These are phyloP conservation scores for Hippoglossus hippoglossus DNA, from an alignment of 2,797 vertebrate species.

Conservation along the genomic window DNA sequence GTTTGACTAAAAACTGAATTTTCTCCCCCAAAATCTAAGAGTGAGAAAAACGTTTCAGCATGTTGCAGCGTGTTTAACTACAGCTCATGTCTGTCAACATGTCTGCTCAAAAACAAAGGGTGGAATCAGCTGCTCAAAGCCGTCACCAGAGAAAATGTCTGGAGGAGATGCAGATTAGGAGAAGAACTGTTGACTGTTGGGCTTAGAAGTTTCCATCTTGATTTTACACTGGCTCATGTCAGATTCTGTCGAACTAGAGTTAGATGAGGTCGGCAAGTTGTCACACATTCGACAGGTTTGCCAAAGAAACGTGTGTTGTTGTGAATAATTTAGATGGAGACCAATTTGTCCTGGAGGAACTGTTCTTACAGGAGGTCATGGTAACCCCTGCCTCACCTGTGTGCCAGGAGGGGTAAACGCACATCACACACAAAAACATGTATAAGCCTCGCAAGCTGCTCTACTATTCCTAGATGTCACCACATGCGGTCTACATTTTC, in stretches of 20 bases:
- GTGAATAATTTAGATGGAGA: slow-evolving; percentile 38
- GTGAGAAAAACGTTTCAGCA: neutral
- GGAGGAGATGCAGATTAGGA: slow-evolving; percentile 15
- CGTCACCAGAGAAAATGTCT: slow-evolving; percentile 13
- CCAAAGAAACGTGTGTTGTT: slow-evolving; percentile 4
- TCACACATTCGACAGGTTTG: neutral
- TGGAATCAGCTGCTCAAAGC: slow-evolving; percentile 7
- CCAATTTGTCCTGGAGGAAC: slow-evolving; percentile 12
- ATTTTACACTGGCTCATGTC: neutral
- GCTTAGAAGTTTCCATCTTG: slow-evolving; percentile 4
- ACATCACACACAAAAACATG: slow-evolving; percentile 43
- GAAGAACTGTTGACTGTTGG: neutral
- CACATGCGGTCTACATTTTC: slow-evolving; percentile 41
- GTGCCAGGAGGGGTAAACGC: slow-evolving; percentile 44
- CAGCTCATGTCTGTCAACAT: neutral
- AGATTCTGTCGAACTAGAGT: slow-evolving; percentile 11
- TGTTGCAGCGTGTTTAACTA: neutral
- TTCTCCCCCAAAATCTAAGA: neutral
- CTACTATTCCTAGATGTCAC: slow-evolving; percentile 61
- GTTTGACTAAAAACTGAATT: neutral
- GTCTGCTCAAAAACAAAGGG: neutral
- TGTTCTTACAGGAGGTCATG: slow-evolving; percentile 18
- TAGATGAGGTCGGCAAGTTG: neutral
- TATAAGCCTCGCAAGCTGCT: slow-evolving; percentile 24
- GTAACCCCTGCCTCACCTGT: slow-evolving; percentile 36